Percentiles rank a stretch among this genome's conserved stretches.
Conservation (phyloP, 2,113 vertebrate species). For the Dendropsophus ebraccatus region DNA sequence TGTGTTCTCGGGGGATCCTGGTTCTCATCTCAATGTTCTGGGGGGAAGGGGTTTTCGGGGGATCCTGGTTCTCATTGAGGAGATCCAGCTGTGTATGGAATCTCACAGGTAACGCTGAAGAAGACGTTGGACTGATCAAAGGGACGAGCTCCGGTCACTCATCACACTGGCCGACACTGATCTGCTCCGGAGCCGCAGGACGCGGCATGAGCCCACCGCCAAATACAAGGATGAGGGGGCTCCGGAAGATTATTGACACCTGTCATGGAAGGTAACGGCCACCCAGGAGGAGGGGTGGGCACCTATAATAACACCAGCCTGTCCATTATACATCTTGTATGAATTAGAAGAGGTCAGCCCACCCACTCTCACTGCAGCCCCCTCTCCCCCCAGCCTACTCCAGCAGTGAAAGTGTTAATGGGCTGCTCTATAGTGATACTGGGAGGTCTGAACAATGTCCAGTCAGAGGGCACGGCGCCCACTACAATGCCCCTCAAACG, state of each 20-base stretch:
- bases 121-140: constrained; percentile 12
- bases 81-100: too few relatives aligned
- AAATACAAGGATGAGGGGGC: too few relatives aligned
- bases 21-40: too few relatives aligned
- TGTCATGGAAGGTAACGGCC: not conserved
- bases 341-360: not conserved
- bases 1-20: too few relatives aligned
- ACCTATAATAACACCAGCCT: not conserved
- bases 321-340: constrained; percentile 3
- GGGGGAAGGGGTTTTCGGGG: not conserved
- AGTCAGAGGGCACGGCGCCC: too few relatives aligned
- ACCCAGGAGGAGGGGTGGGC: not conserved
- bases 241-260: not conserved
- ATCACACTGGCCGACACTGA: not conserved
- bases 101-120: too few relatives aligned
- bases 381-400: too few relatives aligned
- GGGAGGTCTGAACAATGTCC: too few relatives aligned
- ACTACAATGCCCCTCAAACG: too few relatives aligned
- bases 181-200: not conserved
- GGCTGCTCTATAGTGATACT: too few relatives aligned
- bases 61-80: too few relatives aligned
- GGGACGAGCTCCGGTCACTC: not conserved
- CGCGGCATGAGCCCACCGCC: not conserved
- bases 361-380: not conserved
- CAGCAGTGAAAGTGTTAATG: too few relatives aligned